These are phyloP conservation scores for Melospiza georgiana DNA, from an alignment of 2,113 vertebrate species.

Conservation along the genomic window DNA sequence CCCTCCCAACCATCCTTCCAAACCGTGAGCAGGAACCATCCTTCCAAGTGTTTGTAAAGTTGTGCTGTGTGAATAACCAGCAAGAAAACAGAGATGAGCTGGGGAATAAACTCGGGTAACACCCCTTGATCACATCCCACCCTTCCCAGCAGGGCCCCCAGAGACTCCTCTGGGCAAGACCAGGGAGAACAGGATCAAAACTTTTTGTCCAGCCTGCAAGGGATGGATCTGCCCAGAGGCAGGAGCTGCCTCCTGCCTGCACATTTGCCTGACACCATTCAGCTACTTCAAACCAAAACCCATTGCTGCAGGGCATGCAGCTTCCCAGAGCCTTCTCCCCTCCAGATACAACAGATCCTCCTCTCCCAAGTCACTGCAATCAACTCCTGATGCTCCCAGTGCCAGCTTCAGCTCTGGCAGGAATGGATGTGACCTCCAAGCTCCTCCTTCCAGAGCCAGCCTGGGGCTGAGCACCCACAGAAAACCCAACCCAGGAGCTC, in stretches of 20 bases:
- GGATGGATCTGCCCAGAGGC: background rate
- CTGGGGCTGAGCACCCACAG: rapidly evolving
- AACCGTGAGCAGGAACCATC: background rate
- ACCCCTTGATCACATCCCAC: background rate
- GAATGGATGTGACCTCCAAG: background rate
- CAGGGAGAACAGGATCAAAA: background rate
- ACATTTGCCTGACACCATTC: background rate
- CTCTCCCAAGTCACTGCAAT: background rate
- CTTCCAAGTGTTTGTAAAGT: background rate
- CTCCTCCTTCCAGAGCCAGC: background rate
- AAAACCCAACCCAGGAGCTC: background rate
- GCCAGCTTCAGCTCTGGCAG: no score
- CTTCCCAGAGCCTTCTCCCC: background rate
- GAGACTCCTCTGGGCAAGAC: background rate
- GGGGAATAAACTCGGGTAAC: no score
- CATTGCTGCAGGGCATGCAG: background rate
- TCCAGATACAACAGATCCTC: background rate
- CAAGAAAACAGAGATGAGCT: background rate
- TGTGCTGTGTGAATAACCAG: background rate
- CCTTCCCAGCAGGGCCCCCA: background rate
- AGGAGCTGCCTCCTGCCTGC: background rate
- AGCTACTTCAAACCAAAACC: background rate
- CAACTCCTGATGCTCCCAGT: background rate
- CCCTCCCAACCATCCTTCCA: background rate
- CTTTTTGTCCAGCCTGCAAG: background rate